phyloP scores from a whole-genome alignment of 2,888 invertebrate genomes.

The Sisyra terminalis region DNA sequence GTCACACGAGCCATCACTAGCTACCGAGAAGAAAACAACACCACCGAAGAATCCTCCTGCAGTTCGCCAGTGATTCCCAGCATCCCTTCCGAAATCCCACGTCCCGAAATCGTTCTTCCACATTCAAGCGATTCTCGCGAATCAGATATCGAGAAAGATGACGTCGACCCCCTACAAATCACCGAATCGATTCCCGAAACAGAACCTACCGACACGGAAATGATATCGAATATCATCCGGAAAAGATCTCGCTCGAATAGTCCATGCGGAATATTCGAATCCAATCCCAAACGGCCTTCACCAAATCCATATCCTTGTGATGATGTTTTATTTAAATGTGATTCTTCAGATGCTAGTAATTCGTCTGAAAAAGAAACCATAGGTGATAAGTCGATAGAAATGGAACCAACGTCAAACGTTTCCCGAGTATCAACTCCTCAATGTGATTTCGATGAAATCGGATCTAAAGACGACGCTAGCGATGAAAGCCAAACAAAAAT shows the following conservation, averaged over 20 bases:
- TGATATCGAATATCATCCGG: neutral
- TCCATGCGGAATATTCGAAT: conserved; percentile 1
- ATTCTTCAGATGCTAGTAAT: neutral
- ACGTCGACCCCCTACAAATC: conserved; percentile 13
- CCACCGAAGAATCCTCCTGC: conserved; percentile 6
- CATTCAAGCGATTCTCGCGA: conserved; percentile 13
- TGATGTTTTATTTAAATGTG: conserved; percentile 1
- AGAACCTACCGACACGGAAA: neutral
- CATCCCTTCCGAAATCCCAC: conserved; percentile 21
- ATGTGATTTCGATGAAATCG: too few species aligned
- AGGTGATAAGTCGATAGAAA: neutral
- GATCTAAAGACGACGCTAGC: too few species aligned
- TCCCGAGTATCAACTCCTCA: too few species aligned
- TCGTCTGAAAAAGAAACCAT: conserved; percentile 1
- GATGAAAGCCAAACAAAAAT: too few species aligned
- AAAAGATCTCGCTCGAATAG: conserved; percentile 6
- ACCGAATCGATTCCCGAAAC: conserved; percentile 8
- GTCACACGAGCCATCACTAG: conserved; percentile 44
- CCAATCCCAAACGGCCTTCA: conserved; percentile 1
- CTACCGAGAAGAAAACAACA: conserved; percentile 22
- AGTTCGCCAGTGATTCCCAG: conserved; percentile 15
- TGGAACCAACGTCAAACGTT: neutral
- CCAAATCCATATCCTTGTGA: conserved; percentile 3
- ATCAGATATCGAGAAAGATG: conserved; percentile 11
- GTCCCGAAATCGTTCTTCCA: conserved; percentile 14